Evolutionary conservation across 2,797 vertebrate genomes (phyloP), one percentile per base, ranked within the genome.

Genomic region (Peromyscus melanophrys): DNA sequence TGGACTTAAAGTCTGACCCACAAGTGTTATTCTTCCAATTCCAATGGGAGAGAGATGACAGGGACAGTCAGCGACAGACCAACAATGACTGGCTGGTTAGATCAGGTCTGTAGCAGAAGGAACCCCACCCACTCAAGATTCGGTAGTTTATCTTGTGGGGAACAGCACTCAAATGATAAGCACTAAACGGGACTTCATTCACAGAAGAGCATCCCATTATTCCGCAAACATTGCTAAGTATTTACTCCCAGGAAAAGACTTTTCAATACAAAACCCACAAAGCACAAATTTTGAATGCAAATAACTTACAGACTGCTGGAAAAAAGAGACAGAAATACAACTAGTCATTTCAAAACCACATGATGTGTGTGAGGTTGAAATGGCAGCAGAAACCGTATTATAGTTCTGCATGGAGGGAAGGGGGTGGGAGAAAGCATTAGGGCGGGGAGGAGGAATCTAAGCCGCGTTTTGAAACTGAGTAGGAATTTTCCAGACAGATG

Each of bases 401-500:
- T 12, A 61, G 89, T 84, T 94, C 92, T 78, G n/a, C 55, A 13
- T 0, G 37, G n/a, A 92, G 67, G 81, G 43, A 23, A 89, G 52
- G 65, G 34, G 29, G 82, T 78, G 43, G 46, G 25, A 31, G 55
- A 59, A 63, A 92, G 46, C 31, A 37, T 43, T 37, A 55, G 7
- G n/a, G 55, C 91, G 29, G 49, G 63, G 52, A 78, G 63, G 76
- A 87, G 61, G 65, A 34, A 46, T 59, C 16, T 78, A 78, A 95
- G 81, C 69, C 61, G 13, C 49, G 67, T 43, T 97, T 78, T 92
- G 55, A 93, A 90, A 92, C 0, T 14, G 29, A 92, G 71, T 21
- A 80, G 82, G 89, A 97, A 94, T 97, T 96, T 96, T 96, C 96
- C 92, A 92, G 89, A 96, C 95, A 97, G 95, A 92, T 84, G 89